A percentile compares a stretch with the other conserved stretches of the same genome.
Conservation (phyloP, 1,140 invertebrate species). For the Chymomyza costata region DNA sequence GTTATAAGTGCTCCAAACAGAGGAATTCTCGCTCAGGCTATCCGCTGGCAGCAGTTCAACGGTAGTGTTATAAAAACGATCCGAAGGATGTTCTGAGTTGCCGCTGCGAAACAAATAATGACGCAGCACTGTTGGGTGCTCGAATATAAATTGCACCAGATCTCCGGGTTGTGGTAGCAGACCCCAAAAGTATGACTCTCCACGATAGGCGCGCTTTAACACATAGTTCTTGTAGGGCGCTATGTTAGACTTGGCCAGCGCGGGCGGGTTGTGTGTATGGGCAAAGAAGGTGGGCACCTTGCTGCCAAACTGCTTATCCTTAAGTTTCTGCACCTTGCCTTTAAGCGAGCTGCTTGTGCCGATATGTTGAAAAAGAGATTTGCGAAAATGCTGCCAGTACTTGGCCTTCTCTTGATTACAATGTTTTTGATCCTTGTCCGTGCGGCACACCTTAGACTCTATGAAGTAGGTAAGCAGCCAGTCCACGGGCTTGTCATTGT, state of each 20-base stretch:
- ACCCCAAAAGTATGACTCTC: slow-evolving; percentile 95
- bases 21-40: slow-evolving; percentile 65
- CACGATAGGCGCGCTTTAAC: slow-evolving; percentile 88
- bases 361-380: slow-evolving; percentile 97
- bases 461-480: slow-evolving; percentile 96
- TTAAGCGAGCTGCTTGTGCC: slow-evolving; percentile 96
- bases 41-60: slow-evolving; percentile 87
- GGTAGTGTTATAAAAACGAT: slow-evolving; percentile 92
- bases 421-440: slow-evolving; percentile 92
- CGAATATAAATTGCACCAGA: slow-evolving; percentile 88
- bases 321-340: slow-evolving; percentile 97
- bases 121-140: slow-evolving; percentile 84
- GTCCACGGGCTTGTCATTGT: slow-evolving; percentile 97
- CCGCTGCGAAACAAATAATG: slow-evolving; percentile 92
- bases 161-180: slow-evolving; percentile 90
- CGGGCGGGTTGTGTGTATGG: slow-evolving; percentile 88
- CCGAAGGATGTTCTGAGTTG: slow-evolving; percentile 92
- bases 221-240: slow-evolving; percentile 90
- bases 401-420: slow-evolving; percentile 88
- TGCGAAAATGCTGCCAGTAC: slow-evolving; percentile 92
- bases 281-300: slow-evolving; percentile 89
- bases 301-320: slow-evolving; percentile 93
- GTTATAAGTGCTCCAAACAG: slow-evolving; percentile 76
- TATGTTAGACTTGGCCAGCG: slow-evolving; percentile 85
- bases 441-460: slow-evolving; percentile 92